A percentile compares a stretch with the other conserved stretches of the same genome.
Evolutionary conservation across 2,888 invertebrate species (phyloP).

Genomic region (Pyrocoelia pectoralis): DNA sequence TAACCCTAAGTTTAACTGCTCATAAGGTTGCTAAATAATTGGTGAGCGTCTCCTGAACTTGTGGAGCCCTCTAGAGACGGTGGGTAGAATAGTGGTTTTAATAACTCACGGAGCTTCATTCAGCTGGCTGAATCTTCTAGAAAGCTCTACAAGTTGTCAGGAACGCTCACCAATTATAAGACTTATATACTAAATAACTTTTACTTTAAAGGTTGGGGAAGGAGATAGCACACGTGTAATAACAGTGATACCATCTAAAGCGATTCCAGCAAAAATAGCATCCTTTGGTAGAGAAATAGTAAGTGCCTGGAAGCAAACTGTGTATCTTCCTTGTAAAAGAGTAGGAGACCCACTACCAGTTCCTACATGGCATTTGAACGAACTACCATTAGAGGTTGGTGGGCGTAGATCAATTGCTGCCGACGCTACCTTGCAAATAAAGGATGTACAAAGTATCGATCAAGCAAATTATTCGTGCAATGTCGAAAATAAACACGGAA

Average conservation of each 20-base stretch:
- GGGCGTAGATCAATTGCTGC: slow-evolving; percentile 70
- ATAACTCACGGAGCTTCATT: no score
- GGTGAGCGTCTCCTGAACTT: no score
- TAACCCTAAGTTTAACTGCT: no score
- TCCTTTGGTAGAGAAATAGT: slow-evolving; percentile 83
- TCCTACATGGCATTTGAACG: slow-evolving; percentile 81
- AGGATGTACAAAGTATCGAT: slow-evolving; percentile 81
- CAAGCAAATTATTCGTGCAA: slow-evolving; percentile 90
- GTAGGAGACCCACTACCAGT: slow-evolving; percentile 83
- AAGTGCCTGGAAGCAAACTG: slow-evolving; percentile 88
- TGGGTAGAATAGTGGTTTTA: no score
- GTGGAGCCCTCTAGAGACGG: no score
- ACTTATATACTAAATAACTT: no score
- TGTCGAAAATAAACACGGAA: slow-evolving; percentile 84
- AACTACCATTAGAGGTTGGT: slow-evolving; percentile 75
- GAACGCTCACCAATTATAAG: no score
- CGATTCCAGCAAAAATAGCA: slow-evolving; percentile 87
- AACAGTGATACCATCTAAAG: slow-evolving; percentile 77
- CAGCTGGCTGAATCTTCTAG: no score
- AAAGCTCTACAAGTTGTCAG: no score
- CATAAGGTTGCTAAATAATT: no score
- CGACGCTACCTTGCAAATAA: slow-evolving; percentile 79
- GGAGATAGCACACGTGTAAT: slow-evolving; percentile 82
- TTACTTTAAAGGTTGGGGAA: slow-evolving; percentile 69
- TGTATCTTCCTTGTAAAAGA: slow-evolving; percentile 82